phyloP scores from a whole-genome alignment of 37 sponge, comb jelly and placozoan species.

The Beroe ovata region DNA sequence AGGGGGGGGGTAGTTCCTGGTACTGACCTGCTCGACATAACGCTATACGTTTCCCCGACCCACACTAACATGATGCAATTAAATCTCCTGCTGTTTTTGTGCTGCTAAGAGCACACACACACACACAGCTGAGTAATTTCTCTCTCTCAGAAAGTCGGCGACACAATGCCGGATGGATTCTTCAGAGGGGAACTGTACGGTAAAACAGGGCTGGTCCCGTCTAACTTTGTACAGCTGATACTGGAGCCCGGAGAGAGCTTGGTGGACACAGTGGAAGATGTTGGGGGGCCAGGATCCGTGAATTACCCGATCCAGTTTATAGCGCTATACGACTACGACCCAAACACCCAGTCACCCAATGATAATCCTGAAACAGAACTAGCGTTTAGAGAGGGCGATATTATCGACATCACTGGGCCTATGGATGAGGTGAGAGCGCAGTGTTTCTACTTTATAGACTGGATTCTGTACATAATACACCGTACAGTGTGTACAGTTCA shows the following conservation, averaged over 20 bases:
- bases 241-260: constrained; percentile 28
- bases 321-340: constrained; percentile 58
- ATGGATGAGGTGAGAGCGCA: constrained; percentile 28
- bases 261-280: not conserved
- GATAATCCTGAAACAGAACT: constrained; percentile 66
- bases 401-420: constrained; percentile 34
- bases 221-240: constrained; percentile 66
- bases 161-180: constrained; percentile 65
- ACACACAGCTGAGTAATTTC: no score
- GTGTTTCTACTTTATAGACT: not conserved
- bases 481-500: no score
- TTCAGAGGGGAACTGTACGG: constrained; percentile 63
- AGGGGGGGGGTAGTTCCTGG: no score
- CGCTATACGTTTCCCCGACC: no score
- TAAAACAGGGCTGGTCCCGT: constrained; percentile 58
- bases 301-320: constrained; percentile 15
- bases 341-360: constrained; percentile 21
- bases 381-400: constrained; percentile 36
- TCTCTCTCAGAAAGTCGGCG: constrained; percentile 53
- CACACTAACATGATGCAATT: no score
- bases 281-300: not conserved
- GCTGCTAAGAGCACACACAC: no score
- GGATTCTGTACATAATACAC: no score
- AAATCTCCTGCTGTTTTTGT: no score
- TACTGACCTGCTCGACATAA: no score